phyloP scores from a whole-genome alignment of 2,797 vertebrate genomes.

The Enteromius mattozi region DNA sequence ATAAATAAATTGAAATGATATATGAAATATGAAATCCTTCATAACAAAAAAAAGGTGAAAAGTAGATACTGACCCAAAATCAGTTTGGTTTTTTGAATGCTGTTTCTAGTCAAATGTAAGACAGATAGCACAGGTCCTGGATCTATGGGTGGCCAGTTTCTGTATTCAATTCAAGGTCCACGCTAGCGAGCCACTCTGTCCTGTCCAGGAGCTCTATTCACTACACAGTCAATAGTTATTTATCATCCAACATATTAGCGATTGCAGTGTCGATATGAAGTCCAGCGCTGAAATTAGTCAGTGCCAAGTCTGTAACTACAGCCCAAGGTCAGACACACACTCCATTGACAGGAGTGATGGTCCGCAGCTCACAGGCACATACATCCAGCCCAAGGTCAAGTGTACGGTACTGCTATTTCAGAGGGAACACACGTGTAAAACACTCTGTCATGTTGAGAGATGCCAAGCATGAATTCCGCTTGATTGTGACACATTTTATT shows the following conservation, averaged over 20 bases:
- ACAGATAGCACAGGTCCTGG: constrained; percentile 18
- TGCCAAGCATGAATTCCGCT: constrained; percentile 71
- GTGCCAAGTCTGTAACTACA: constrained; percentile 74
- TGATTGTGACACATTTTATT: constrained; percentile 19
- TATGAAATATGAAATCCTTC: neutral
- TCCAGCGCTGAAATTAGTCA: constrained; percentile 82
- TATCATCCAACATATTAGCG: constrained; percentile 82
- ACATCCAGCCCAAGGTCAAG: constrained; percentile 81
- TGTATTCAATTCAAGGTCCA: constrained; percentile 38
- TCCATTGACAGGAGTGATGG: constrained; percentile 78
- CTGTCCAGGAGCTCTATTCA: constrained; percentile 56
- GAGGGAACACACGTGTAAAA: constrained; percentile 81
- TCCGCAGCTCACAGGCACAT: constrained; percentile 71
- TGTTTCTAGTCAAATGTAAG: neutral
- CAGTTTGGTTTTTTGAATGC: neutral
- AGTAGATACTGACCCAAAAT: neutral
- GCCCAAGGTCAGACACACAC: constrained; percentile 79
- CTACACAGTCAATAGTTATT: constrained; percentile 76
- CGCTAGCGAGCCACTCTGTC: constrained; percentile 25
- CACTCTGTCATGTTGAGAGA: constrained; percentile 73
- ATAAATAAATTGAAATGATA: neutral
- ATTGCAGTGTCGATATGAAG: constrained; percentile 83
- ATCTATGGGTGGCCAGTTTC: constrained; percentile 25
- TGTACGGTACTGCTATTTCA: constrained; percentile 77
- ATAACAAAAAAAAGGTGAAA: neutral